phyloP scores from a whole-genome alignment of 2,797 vertebrate species.

The Microctenopoma lineatum region DNA sequence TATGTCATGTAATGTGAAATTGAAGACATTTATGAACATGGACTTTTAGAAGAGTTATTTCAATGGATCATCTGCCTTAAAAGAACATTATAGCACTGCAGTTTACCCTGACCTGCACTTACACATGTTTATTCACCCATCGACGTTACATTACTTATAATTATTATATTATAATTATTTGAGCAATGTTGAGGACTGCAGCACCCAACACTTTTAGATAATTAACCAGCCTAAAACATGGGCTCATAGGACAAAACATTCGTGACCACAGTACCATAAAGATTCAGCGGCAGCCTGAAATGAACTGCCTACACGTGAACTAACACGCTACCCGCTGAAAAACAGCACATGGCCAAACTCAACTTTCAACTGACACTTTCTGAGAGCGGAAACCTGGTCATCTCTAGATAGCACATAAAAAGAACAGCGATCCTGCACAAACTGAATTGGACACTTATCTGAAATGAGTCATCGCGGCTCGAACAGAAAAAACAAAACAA shows the following conservation, averaged over 20 bases:
- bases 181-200: not conserved
- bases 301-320: too few species aligned
- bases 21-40: not conserved
- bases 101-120: too few species aligned
- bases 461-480: conserved; percentile 60
- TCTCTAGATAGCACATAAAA: conserved; percentile 29
- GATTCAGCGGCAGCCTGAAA: not conserved
- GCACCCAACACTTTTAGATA: too few species aligned
- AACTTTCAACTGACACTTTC: not conserved
- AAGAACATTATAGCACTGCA: too few species aligned
- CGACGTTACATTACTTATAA: too few species aligned
- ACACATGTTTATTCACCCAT: not conserved
- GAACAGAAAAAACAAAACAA: conserved; percentile 44
- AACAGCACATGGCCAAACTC: not conserved
- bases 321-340: not conserved
- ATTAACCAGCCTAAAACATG: not conserved
- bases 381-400: not conserved
- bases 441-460: conserved; percentile 33
- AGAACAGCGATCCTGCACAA: conserved; percentile 24
- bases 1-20: not conserved
- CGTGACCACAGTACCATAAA: not conserved
- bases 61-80: too few species aligned
- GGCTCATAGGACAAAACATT: not conserved
- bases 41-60: too few species aligned
- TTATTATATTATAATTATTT: too few species aligned